Evolutionary conservation across 2,113 vertebrate species (phyloP).

Genomic region (Atlantisia rogersi): DNA sequence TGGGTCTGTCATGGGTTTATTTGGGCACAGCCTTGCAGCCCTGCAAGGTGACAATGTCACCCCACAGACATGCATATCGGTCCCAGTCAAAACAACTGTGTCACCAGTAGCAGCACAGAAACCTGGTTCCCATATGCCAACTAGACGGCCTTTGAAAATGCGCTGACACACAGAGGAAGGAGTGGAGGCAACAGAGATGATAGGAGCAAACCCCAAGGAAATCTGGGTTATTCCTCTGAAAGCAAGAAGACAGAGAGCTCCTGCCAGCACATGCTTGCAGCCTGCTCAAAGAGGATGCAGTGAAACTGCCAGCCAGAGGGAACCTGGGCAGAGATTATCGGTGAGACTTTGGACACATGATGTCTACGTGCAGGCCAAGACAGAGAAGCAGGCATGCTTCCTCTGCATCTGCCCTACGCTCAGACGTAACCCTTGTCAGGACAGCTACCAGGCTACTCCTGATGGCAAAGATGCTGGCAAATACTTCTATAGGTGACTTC

Average conservation of each 20-base stretch:
- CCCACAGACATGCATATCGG: not conserved
- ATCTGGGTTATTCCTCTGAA: not conserved
- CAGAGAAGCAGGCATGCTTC: rapidly evolving
- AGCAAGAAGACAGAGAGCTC: not conserved
- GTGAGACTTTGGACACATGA: conserved; percentile 41
- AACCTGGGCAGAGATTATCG: not conserved
- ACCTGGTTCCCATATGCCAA: not conserved
- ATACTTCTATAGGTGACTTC: not conserved
- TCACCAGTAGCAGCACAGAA: not conserved
- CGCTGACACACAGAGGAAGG: not conserved
- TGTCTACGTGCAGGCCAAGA: not conserved
- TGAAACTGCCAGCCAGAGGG: not conserved
- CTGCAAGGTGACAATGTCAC: not conserved
- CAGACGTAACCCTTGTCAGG: not conserved
- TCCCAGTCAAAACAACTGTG: not conserved
- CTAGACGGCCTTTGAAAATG: not conserved
- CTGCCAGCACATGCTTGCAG: not conserved
- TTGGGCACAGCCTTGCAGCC: not conserved
- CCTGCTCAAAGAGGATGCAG: not conserved
- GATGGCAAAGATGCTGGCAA: not conserved
- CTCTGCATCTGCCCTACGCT: not conserved
- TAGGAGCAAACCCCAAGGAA: not conserved
- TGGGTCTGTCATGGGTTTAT: not conserved
- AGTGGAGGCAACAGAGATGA: not conserved
- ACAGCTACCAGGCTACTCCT: not conserved